Evolutionary conservation across 2,797 vertebrate genomes (phyloP).

Genomic region (Anabacerthia variegaticeps): DNA sequence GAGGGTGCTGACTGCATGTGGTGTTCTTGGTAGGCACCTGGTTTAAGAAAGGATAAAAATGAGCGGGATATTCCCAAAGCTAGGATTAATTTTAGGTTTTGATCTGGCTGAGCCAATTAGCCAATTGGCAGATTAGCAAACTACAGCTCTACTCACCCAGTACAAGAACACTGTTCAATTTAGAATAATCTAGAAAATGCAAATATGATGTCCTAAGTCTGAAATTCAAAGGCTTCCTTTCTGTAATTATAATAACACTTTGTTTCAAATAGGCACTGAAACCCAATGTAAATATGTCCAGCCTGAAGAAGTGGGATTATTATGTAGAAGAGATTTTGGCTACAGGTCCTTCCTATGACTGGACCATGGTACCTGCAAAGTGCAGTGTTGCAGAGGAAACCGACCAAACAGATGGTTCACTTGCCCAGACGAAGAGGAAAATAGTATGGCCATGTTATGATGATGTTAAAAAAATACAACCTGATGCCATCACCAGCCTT

Average conservation of each 20-base stretch:
- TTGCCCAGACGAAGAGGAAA: constrained; percentile 84
- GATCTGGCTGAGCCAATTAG: neutral
- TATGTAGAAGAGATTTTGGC: constrained; percentile 93
- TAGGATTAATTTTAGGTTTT: neutral
- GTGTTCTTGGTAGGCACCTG: neutral
- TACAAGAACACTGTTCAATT: neutral
- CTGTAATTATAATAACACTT: neutral
- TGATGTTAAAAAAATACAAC: constrained; percentile 86
- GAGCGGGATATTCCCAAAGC: neutral
- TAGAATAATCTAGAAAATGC: neutral
- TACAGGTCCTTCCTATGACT: constrained; percentile 93
- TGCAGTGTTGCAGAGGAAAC: constrained; percentile 78
- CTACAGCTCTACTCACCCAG: neutral
- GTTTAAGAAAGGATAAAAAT: neutral
- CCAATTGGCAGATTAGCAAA: neutral
- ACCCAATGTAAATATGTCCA: constrained; percentile 87
- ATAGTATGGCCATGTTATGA: constrained; percentile 98
- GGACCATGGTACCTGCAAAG: constrained; percentile 83
- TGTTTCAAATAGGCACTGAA: constrained; percentile 84
- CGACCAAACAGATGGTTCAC: constrained; percentile 67
- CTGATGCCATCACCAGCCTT: constrained; percentile 92
- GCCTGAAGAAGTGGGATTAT: constrained; percentile 93
- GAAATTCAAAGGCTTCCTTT: neutral
- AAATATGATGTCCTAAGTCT: neutral
- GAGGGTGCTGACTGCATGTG: neutral